phyloP scores from a whole-genome alignment of 2,113 vertebrate species.

The Dipodomys spectabilis region DNA sequence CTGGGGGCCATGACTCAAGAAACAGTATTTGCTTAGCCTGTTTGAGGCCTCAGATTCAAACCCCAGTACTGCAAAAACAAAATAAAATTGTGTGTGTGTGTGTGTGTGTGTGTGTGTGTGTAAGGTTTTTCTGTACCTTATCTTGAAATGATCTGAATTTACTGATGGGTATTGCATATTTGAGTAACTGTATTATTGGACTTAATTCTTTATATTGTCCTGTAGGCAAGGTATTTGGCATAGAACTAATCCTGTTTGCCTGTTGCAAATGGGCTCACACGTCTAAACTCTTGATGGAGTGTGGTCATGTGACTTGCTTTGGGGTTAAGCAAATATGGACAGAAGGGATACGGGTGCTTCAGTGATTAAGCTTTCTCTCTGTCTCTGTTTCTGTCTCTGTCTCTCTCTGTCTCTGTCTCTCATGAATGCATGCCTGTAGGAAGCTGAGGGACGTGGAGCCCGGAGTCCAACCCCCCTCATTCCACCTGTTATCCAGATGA shows the following conservation, averaged over 20 bases:
- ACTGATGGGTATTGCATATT: not conserved
- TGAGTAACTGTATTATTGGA: not conserved
- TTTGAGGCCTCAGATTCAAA: too few species aligned
- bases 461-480: not conserved
- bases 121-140: not conserved
- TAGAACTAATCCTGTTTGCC: not conserved
- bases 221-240: not conserved
- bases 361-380: not conserved
- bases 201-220: not conserved
- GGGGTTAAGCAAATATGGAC: not conserved
- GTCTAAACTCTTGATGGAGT: not conserved
- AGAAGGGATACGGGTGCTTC: not conserved
- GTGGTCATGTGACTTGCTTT: conserved; percentile 15
- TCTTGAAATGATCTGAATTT: conserved; percentile 33
- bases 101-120: too few species aligned
- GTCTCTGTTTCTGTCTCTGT: not conserved
- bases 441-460: not conserved
- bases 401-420: not conserved
- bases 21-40: too few species aligned
- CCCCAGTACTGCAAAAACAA: too few species aligned
- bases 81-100: too few species aligned
- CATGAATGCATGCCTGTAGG: not conserved
- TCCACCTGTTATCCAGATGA: not conserved
- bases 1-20: too few species aligned
- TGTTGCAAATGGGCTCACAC: not conserved